Base-by-base conservation (phyloP, 2,113 vertebrate species). In the Corydoras sp. region DNA sequence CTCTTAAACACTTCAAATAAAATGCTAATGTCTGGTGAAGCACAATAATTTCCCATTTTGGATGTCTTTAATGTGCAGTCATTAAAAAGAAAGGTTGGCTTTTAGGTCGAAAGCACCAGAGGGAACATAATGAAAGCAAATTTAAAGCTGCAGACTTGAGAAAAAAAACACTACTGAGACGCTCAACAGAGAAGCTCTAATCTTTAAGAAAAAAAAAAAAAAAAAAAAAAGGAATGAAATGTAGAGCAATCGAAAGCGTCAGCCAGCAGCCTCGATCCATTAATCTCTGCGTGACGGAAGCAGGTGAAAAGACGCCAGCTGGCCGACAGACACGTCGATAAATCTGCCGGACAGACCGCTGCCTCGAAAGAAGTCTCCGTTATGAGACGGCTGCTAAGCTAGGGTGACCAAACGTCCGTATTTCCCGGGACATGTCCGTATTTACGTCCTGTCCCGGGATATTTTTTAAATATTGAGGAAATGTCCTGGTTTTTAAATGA, bases 251-350 rank as follows among this genome's bases (percentile, higher is more conserved):
- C 73, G 71, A 82, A 85, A 73, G 78, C 81, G 83, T 85, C 86
- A 83, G 80, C 79, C 75, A 31, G 68, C 81, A 81, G 85, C 82
- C 82, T 73, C 83, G 77, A 79, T 79, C 81, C 74, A 88, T 86
- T 84, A 81, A 85, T 85, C 80, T 84, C 72, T 58, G 58, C 71
- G 54, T 64, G 73, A 69, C 70, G 60, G 56, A 73, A 65, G 65
- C 58, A 84, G 77, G 80, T 81, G 81, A 80, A 81, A 74, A 73
- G 79, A 71, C 78, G 81, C 81, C 84, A 87, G 83, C 82, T 85
- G 85, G 86, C 84, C 74, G 76, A 11, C 68, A 80, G 85, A 77
- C 74, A 77, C 43, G 78, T 86, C 77, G 51, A 88, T 88, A 86
- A 86, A 87, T 84, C 80, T 84, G 76, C 75, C 68, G 71, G 53